Conservation (phyloP, 2,797 vertebrate genomes). For the Choloepus didactylus region DNA sequence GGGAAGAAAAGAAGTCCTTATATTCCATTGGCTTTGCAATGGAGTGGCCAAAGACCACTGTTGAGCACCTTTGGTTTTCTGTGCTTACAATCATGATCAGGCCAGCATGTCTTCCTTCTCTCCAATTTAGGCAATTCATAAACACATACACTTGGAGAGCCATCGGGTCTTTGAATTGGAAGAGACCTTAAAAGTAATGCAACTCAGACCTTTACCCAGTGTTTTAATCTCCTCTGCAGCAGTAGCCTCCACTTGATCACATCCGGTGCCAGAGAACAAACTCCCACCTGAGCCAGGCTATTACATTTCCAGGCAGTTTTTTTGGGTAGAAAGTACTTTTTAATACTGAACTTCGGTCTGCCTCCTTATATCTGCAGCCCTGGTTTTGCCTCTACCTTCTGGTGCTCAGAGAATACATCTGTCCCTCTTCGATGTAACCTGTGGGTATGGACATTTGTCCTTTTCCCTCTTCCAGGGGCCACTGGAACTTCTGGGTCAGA, state of each 20-base stretch:
- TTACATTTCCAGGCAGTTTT: constrained; percentile 43
- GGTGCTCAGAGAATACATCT: not conserved
- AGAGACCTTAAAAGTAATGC: constrained; percentile 37
- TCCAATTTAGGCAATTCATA: not conserved
- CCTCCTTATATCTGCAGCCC: not conserved
- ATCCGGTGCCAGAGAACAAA: not conserved
- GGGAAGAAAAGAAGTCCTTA: not conserved
- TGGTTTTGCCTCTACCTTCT: not conserved
- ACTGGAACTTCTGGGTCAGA: constrained; percentile 9
- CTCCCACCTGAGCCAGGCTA: not conserved
- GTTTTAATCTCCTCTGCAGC: constrained; percentile 40
- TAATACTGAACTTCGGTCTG: constrained; percentile 16
- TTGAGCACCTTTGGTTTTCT: constrained; percentile 1
- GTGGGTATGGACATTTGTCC: not conserved
- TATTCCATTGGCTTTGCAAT: not conserved
- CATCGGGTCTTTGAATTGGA: constrained; percentile 4
- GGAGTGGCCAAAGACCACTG: not conserved
- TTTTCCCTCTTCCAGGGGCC: not conserved
- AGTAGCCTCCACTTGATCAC: not conserved
- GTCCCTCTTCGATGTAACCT: not conserved
- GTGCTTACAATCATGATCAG: not conserved
- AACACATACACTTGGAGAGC: not conserved
- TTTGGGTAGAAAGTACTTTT: constrained; percentile 51
- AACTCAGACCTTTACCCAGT: not conserved
- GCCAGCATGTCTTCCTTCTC: not conserved